Percentiles rank a stretch among this genome's conserved stretches.
phyloP scores from a whole-genome alignment of 2,888 invertebrate species.

The Apamea monoglypha region DNA sequence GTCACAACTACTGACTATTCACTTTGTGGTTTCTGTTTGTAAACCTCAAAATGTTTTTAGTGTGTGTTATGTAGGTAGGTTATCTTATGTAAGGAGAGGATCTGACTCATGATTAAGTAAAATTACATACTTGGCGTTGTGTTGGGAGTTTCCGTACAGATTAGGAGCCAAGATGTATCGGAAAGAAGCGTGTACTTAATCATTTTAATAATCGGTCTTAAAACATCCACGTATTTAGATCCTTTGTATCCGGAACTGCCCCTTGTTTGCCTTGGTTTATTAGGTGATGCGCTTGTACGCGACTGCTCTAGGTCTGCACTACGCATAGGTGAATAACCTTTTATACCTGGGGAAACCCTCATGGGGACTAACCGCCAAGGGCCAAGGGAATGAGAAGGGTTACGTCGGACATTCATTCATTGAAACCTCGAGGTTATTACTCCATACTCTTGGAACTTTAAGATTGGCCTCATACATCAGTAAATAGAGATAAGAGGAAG shows the following conservation, averaged over 20 bases:
- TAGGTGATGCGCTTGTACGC: background rate
- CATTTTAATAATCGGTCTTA: background rate
- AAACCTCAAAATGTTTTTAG: slow-evolving; percentile 27
- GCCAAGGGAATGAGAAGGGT: slow-evolving; percentile 6
- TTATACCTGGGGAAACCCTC: slow-evolving; percentile 5
- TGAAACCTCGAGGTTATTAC: background rate
- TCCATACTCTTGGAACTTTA: background rate
- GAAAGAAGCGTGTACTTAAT: background rate
- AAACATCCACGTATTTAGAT: background rate
- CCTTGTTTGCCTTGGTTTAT: slow-evolving; percentile 7
- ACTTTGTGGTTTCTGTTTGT: slow-evolving; percentile 36
- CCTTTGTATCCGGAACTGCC: background rate
- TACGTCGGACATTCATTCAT: slow-evolving; percentile 9
- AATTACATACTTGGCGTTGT: background rate
- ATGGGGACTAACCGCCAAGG: background rate
- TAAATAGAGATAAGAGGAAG: background rate
- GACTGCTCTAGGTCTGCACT: slow-evolving; percentile 7
- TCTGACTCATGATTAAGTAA: background rate
- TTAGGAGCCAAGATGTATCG: background rate
- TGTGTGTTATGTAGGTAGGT: background rate
- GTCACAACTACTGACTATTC: slow-evolving; percentile 27
- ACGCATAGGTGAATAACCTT: slow-evolving; percentile 46
- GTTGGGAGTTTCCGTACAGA: background rate
- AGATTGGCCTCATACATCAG: background rate
- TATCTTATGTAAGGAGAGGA: background rate